Evolutionary conservation across 2,888 invertebrate genomes (phyloP).

Genomic region (Thecocarcelia acutangulata): DNA sequence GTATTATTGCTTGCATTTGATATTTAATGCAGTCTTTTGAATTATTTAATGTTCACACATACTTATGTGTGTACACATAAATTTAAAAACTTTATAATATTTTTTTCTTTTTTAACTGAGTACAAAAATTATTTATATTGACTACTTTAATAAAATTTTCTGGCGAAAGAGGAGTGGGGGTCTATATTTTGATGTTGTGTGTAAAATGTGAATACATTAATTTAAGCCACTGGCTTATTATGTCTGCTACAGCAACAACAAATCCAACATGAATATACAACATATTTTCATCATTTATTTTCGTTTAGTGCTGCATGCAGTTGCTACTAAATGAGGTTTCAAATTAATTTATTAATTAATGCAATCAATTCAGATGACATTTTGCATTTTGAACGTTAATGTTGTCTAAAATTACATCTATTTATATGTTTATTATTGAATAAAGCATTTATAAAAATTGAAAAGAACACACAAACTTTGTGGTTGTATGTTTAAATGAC

Average conservation of each 20-base stretch:
- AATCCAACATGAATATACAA: slow-evolving; percentile 17
- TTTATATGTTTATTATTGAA: slow-evolving; percentile 30
- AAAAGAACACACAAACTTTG: slow-evolving; percentile 3
- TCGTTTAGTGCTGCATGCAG: slow-evolving; percentile 60
- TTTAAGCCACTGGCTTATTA: slow-evolving; percentile 20
- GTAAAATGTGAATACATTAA: slow-evolving; percentile 6
- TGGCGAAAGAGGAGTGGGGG: no score
- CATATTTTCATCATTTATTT: slow-evolving; percentile 46
- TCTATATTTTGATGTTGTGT: background rate
- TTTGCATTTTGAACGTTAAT: slow-evolving; percentile 69
- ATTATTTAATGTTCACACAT: slow-evolving; percentile 7
- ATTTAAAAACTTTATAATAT: background rate
- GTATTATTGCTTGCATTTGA: slow-evolving; percentile 33
- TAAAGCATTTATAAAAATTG: slow-evolving; percentile 23
- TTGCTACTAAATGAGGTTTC: slow-evolving; percentile 69
- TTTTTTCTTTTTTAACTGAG: no score
- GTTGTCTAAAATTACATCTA: slow-evolving; percentile 68
- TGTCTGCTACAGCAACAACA: slow-evolving; percentile 9
- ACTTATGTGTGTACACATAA: no score
- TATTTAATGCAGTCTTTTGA: slow-evolving; percentile 15
- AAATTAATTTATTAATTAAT: slow-evolving; percentile 72
- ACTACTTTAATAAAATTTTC: no score
- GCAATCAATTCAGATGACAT: slow-evolving; percentile 71
- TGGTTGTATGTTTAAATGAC: background rate
- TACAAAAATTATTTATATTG: no score